Base-by-base conservation (phyloP, 1,140 invertebrate genomes). In the Dinothrombium tinctorium region DNA sequence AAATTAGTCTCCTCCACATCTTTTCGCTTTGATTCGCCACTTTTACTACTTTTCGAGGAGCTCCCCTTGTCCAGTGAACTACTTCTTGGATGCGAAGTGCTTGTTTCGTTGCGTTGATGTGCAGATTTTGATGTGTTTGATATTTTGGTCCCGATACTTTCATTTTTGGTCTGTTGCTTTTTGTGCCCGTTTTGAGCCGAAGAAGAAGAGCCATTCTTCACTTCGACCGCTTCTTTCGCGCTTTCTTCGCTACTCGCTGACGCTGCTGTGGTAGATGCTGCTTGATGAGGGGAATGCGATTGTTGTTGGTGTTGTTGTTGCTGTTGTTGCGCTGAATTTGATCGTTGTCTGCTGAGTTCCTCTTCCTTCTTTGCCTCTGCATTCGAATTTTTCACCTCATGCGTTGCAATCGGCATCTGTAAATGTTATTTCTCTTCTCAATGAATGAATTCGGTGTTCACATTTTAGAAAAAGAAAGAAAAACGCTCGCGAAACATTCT, bases 1-100 rank as follows among this genome's bases (percentile, higher is more conserved):
- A 29, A 7, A 21, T 39, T 39, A 29, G 14, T 39, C 15, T 39
- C 37, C 25, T 39, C 37, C 25, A 39, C 37, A 15, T 39, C 37
- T 20, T 39, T 39, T n/a, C 37, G 14, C 37, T 39, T 39, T 15
- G 37, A 39, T 26, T 39, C 37, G 17, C 33, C 20, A 19, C n/a
- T 28, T 8, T 28, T 28, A n/a, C n/a, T n/a, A n/a, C n/a, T n/a
- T n/a, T n/a, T n/a, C 7, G 26, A 7, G n/a, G 26, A 28, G n/a
- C n/a, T 28, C 7, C n/a, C n/a, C 7, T 28, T 28, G 26, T 7
- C n/a, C 20, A 17, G 20, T 33, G 15, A 21, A n/a, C n/a, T 19
- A 22, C 12, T 19, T 19, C 20, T 12, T 36, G 33, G 19, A 36
- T 21, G 33, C 20, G 7, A 22, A 21, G 19, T 6, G 8, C 8